Percentiles rank a stretch among this genome's conserved stretches.
phyloP scores from a whole-genome alignment of 2,113 vertebrate species.

The Pangasianodon gigas region DNA sequence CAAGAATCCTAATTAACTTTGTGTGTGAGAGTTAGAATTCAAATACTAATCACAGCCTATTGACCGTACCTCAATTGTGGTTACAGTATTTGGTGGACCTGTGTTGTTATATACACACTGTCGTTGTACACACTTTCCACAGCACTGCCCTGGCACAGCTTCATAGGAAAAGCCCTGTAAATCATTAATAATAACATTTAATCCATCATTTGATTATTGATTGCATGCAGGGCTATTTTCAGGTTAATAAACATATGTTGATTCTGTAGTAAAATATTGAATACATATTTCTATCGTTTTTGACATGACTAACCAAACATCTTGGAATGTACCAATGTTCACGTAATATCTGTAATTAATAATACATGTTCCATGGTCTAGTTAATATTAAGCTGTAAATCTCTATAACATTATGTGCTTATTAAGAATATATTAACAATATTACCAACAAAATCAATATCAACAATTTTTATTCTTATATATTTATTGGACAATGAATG shows the following conservation, averaged over 20 bases:
- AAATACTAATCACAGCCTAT: neutral
- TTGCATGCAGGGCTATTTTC: conserved; percentile 69
- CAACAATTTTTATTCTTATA: neutral
- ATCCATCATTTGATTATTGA: neutral
- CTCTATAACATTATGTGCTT: neutral
- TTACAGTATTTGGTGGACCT: conserved; percentile 50
- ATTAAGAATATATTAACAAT: neutral
- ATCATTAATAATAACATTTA: neutral
- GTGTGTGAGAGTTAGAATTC: neutral
- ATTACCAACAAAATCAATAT: neutral
- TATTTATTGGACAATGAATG: neutral
- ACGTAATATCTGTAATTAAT: neutral
- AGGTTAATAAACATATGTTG: neutral
- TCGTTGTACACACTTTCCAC: conserved; percentile 71
- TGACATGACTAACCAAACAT: neutral
- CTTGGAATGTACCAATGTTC: neutral
- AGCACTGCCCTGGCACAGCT: conserved; percentile 71
- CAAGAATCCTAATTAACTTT: neutral
- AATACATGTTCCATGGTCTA: neutral
- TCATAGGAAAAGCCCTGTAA: conserved; percentile 31
- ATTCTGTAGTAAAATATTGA: neutral
- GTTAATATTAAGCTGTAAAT: neutral
- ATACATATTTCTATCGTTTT: neutral
- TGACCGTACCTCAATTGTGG: conserved; percentile 64
- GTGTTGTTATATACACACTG: conserved; percentile 6